phyloP scores from a whole-genome alignment of 2,797 vertebrate genomes.

The Pseudopleuronectes americanus region DNA sequence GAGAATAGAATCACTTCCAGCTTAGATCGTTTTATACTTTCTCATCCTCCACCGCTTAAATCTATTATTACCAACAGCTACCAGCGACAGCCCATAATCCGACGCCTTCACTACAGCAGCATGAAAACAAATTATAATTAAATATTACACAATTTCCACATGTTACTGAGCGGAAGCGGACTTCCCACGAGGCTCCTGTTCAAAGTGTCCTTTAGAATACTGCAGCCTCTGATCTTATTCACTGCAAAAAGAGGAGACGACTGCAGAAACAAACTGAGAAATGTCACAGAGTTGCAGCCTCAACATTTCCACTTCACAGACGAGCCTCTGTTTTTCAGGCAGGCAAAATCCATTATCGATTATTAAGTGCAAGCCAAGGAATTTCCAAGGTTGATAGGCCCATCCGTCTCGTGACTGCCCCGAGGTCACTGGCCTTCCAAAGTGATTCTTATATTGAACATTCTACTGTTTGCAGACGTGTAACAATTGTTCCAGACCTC shows the following conservation, averaged over 20 bases:
- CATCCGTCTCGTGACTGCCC: neutral
- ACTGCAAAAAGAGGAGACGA: neutral
- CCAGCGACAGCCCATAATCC: conserved; percentile 20
- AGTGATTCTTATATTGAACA: neutral
- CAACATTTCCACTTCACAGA: conserved; percentile 37
- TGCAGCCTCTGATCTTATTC: conserved; percentile 9
- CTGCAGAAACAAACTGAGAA: conserved; percentile 37
- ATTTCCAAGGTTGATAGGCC: conserved; percentile 4
- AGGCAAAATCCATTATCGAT: conserved; percentile 39
- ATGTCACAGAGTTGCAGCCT: conserved; percentile 41
- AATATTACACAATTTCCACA: neutral
- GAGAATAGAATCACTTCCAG: conserved; percentile 17
- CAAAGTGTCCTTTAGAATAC: conserved; percentile 10
- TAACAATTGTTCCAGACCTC: neutral
- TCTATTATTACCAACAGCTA: conserved; percentile 53
- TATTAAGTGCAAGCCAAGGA: conserved; percentile 23
- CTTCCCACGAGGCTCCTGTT: neutral
- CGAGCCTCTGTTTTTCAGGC: conserved; percentile 30
- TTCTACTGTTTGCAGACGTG: neutral
- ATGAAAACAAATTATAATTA: conserved; percentile 34
- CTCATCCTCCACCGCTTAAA: conserved; percentile 39
- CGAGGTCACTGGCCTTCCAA: neutral
- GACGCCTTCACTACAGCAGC: conserved; percentile 28
- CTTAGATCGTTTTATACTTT: conserved; percentile 22
- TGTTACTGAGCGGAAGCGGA: neutral